Percentiles rank a stretch among this genome's conserved stretches.
phyloP scores from a whole-genome alignment of 2,113 vertebrate genomes.

The Notiomystis cincta region DNA sequence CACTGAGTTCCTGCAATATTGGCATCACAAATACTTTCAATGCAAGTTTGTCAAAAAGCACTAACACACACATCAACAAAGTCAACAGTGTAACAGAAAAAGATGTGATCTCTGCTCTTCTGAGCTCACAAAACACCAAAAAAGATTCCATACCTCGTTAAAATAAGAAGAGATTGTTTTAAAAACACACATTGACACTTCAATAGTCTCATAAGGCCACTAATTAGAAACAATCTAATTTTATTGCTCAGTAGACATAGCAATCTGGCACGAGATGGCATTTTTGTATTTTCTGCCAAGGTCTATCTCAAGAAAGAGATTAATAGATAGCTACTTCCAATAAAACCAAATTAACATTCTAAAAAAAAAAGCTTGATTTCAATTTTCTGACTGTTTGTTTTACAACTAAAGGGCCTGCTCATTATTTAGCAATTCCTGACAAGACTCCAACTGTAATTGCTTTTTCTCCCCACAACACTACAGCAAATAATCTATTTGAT shows the following conservation, averaged over 20 bases:
- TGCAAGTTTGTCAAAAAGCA: neutral
- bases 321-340: neutral
- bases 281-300: neutral
- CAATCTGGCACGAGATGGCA: neutral
- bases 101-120: neutral
- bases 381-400: neutral
- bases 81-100: neutral
- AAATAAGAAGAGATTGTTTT: neutral
- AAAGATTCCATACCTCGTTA: neutral
- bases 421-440: neutral
- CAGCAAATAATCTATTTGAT: neutral
- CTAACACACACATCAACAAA: accelerated
- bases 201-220: neutral
- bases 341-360: neutral
- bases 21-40: neutral
- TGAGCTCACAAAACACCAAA: neutral
- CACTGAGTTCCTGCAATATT: neutral
- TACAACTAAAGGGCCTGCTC: neutral
- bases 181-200: neutral
- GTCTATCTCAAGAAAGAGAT: neutral
- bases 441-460: neutral
- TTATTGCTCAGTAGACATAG: neutral
- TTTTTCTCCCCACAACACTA: neutral
- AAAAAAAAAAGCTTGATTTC: neutral
- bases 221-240: neutral